Conservation (phyloP, 2,888 invertebrate species). For the Ganaspis brasiliensis region DNA sequence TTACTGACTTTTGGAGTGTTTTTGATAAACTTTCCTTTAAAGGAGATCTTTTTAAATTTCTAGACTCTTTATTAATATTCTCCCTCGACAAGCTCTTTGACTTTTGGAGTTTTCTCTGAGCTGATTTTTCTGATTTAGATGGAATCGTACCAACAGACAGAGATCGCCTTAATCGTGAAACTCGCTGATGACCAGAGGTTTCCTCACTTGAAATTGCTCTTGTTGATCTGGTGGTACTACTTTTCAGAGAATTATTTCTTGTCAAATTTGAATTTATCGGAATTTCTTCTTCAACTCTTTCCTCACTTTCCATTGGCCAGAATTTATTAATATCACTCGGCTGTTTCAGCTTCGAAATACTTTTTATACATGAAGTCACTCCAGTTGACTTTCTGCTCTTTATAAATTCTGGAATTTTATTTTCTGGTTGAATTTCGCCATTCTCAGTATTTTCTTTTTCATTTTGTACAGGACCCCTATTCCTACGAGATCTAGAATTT, state of each 20-base stretch:
- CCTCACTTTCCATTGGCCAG: too few relatives aligned
- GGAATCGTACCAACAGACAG: neutral
- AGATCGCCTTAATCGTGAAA: neutral
- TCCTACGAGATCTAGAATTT: conserved; percentile 3
- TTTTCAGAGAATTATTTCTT: too few relatives aligned
- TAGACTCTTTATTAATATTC: neutral
- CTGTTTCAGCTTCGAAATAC: conserved; percentile 24
- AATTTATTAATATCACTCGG: too few relatives aligned
- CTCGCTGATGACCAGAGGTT: neutral
- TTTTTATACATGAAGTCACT: conserved; percentile 4
- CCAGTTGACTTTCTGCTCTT: neutral
- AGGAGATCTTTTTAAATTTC: neutral
- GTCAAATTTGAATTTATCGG: too few relatives aligned
- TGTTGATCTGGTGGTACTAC: neutral
- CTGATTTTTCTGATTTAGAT: neutral
- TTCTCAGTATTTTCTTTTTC: neutral
- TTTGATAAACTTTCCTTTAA: neutral
- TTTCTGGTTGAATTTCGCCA: neutral
- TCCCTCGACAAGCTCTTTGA: neutral
- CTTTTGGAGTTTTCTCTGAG: neutral
- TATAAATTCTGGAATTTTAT: neutral
- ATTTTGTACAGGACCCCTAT: neutral
- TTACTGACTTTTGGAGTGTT: neutral
- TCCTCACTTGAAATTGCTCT: neutral
- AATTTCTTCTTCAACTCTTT: too few relatives aligned